A percentile compares a stretch with the other conserved stretches of the same genome.
These are phyloP conservation scores for Monoplex corrugatus DNA, from an alignment of 2,888 invertebrate species.

Conservation along the genomic window DNA sequence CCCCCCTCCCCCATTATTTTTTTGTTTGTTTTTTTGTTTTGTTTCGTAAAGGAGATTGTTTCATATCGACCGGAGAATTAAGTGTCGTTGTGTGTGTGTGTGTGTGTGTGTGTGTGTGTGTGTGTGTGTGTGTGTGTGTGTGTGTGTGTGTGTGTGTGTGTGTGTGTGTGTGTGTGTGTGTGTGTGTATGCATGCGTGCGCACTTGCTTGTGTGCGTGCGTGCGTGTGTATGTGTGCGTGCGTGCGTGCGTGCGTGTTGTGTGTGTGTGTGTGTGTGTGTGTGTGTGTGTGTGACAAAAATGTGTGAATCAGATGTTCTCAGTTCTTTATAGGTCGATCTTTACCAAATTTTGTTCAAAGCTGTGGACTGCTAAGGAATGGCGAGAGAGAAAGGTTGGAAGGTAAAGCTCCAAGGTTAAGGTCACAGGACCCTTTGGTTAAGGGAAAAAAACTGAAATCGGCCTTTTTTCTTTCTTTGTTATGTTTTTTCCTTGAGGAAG, in stretches of 20 bases:
- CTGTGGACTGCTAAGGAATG: too few species aligned
- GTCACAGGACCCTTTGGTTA: too few species aligned
- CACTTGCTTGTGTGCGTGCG: conserved; percentile 7
- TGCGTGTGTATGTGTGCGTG: not conserved
- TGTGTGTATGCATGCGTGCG: not conserved
- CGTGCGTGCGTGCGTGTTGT: not conserved
- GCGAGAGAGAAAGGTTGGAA: too few species aligned
- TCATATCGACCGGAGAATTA: not conserved
- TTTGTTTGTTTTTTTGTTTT: not conserved
- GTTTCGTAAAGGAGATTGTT: too few species aligned
- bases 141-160: not conserved
- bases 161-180: not conserved
- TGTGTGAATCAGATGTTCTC: too few species aligned
- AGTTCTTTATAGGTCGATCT: too few species aligned
- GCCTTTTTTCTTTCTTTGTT: too few species aligned
- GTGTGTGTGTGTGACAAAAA: conserved; percentile 13
- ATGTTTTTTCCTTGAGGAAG: too few species aligned
- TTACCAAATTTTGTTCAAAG: too few species aligned
- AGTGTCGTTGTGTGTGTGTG: not conserved
- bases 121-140: not conserved
- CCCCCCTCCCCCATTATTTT: not conserved
- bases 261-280: not conserved
- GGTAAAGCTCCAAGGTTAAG: too few species aligned
- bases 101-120: not conserved
- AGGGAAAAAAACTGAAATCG: too few species aligned